These are phyloP conservation scores for Lasius fuliginosus DNA, from an alignment of 2,888 invertebrate genomes.

Conservation along the genomic window DNA sequence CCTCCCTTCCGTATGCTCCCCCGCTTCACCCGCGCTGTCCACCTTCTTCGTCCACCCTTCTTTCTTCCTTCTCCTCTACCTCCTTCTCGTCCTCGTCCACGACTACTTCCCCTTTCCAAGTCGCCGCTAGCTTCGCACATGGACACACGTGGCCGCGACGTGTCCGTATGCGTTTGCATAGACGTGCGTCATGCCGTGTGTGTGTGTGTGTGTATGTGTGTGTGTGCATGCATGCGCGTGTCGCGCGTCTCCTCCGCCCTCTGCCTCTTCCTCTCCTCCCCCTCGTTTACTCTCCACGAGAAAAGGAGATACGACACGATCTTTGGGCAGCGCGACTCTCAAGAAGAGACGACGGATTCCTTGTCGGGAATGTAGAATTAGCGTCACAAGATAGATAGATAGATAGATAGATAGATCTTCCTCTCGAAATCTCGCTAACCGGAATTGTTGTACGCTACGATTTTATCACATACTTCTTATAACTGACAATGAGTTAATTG, in stretches of 20 bases:
- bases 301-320: conserved; percentile 70
- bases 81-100: conserved; percentile 54
- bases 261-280: conserved; percentile 4
- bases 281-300: background rate
- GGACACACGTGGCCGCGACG: conserved; percentile 60
- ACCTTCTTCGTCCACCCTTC: conserved; percentile 70
- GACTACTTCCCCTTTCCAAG: conserved; percentile 83
- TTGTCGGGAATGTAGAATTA: conserved; percentile 47
- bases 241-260: conserved; percentile 35
- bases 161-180: conserved; percentile 58
- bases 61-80: conserved; percentile 79
- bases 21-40: conserved; percentile 30
- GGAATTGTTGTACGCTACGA: background rate
- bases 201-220: conserved; percentile 24
- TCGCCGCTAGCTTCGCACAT: conserved; percentile 70
- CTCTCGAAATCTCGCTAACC: background rate
- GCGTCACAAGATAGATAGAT: background rate
- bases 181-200: background rate
- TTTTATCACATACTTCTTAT: background rate
- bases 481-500: background rate
- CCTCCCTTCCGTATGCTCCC: conserved; percentile 51
- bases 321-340: conserved; percentile 58
- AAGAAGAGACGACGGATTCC: conserved; percentile 50
- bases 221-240: conserved; percentile 38
- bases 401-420: background rate